Evolutionary conservation across 2,797 vertebrate species (phyloP).

Genomic region (Phataginus tetradactyla): DNA sequence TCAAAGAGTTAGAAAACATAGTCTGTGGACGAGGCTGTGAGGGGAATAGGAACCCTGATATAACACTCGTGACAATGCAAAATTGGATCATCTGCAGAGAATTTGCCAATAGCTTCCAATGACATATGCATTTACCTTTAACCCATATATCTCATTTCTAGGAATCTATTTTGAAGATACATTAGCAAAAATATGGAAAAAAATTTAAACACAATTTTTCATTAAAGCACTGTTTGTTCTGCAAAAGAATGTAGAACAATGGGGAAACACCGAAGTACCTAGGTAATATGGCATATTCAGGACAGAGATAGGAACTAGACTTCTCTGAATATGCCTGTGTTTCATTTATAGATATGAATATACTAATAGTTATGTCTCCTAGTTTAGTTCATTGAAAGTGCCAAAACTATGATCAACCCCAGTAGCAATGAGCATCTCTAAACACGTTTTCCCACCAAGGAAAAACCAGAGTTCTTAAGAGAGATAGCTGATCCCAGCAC

Average conservation of each 20-base stretch:
- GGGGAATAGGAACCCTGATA: background rate
- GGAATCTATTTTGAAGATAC: background rate
- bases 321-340: background rate
- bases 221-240: background rate
- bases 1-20: background rate
- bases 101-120: background rate
- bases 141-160: background rate
- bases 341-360: background rate
- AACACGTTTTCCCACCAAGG: background rate
- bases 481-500: background rate
- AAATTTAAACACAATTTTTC: background rate
- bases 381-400: background rate
- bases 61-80: background rate
- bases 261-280: background rate
- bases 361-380: background rate
- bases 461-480: background rate
- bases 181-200: background rate
- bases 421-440: background rate
- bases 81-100: background rate
- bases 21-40: background rate
- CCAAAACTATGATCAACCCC: background rate
- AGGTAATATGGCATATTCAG: background rate
- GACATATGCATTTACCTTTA: background rate
- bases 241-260: background rate
- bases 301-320: background rate